These are phyloP conservation scores for Orius laevigatus DNA, from an alignment of 1,140 invertebrate species.

Conservation along the genomic window DNA sequence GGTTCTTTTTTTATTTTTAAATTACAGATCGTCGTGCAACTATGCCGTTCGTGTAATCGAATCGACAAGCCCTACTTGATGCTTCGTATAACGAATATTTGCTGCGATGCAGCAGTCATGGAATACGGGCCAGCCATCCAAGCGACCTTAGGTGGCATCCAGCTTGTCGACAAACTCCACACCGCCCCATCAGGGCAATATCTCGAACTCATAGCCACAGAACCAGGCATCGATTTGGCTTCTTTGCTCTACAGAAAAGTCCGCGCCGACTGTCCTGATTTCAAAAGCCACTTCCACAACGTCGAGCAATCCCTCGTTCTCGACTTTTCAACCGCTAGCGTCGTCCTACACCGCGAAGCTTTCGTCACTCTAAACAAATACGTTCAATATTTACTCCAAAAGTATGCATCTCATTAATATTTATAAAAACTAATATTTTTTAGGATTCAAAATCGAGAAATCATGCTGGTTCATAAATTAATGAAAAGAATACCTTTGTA, in stretches of 20 bases:
- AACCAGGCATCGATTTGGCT: constrained; percentile 41
- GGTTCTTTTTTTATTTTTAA: background rate
- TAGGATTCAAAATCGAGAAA: constrained; percentile 30
- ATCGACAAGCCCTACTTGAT: constrained; percentile 59
- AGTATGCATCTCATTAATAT: constrained; percentile 27
- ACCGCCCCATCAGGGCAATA: constrained; percentile 54
- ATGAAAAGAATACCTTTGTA: constrained; percentile 17
- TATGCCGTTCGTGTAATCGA: constrained; percentile 43
- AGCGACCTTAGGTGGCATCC: constrained; percentile 47
- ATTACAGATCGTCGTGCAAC: constrained; percentile 29
- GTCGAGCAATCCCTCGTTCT: constrained; percentile 62
- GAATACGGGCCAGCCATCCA: constrained; percentile 62
- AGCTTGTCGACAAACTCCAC: constrained; percentile 68
- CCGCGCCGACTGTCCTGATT: constrained; percentile 63
- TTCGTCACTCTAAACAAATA: constrained; percentile 52
- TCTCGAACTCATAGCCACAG: constrained; percentile 52
- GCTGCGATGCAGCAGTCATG: constrained; percentile 58
- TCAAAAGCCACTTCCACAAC: constrained; percentile 60
- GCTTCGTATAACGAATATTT: constrained; percentile 48
- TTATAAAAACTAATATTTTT: constrained; percentile 29
- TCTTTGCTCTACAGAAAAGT: constrained; percentile 64
- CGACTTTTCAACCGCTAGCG: constrained; percentile 43
- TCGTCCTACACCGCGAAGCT: constrained; percentile 55
- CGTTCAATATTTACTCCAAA: constrained; percentile 29
- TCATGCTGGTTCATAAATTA: constrained; percentile 26